Evolutionary conservation across 2,888 invertebrate species (phyloP), one percentile per base, ranked within the genome.

Genomic region (Mythimna albipuncta): DNA sequence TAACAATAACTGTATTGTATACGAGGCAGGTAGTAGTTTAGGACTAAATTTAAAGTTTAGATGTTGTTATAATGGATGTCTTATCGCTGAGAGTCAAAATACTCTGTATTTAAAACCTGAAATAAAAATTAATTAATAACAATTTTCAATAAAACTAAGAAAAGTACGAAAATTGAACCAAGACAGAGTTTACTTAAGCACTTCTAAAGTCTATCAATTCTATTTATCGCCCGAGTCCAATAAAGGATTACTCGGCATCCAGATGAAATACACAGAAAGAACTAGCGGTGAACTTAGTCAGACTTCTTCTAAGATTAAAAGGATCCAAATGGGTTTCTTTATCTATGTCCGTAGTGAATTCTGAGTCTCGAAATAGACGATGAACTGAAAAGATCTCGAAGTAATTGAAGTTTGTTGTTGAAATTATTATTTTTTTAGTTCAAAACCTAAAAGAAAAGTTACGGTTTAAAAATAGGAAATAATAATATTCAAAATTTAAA

Each of bases 131-230:
- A 41, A 41, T 11, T 41, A 10, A 47, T 47, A 47, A 19, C 6
- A 47, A 47, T 47, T 47, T 47, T 47, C 16, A 47, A 16, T 16
- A 13, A 32, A 3, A 26, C 26, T 7, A 65, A 52, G 19, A 66
- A 70, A 65, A 66, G 61, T 66, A 58, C 11, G 32, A 26, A 65
- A 57, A 66, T 68, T 68, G 55, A 61, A 74, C 58, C 26, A 13
- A 69, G 61, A 55, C 74, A 47, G 57, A 61, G 72, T 47, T 62
- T 66, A 59, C 73, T 65, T 26, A 58, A 81, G 54, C 66, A 67
- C 72, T 73, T 58, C 11, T 64, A 71, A 67, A 69, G 62, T 69
- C 79, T 66, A 84, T 82, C 75, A 83, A 84, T 83, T 32, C 72
- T 74, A 72, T 79, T 82, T 82, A 82, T 74, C 63, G 26, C 52